Conservation (phyloP, 1,140 invertebrate genomes). For the Argopecten irradians region DNA sequence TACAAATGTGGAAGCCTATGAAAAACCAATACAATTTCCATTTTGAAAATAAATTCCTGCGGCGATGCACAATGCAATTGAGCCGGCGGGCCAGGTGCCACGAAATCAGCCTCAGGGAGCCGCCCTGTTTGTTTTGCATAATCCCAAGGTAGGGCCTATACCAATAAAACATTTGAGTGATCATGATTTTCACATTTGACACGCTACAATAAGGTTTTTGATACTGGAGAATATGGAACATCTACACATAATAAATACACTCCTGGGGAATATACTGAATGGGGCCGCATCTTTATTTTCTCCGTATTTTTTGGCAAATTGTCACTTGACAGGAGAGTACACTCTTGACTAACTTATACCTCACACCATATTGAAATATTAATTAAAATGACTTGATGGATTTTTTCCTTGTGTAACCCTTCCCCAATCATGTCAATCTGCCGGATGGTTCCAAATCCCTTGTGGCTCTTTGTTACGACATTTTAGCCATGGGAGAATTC, state of each 20-base stretch:
- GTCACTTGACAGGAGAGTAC: neutral
- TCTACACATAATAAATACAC: neutral
- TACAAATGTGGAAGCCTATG: neutral
- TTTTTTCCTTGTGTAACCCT: neutral
- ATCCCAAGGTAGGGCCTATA: neutral
- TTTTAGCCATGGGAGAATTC: neutral
- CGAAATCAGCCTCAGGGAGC: neutral
- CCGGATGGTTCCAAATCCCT: neutral
- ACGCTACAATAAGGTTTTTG: neutral
- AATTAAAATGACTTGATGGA: neutral
- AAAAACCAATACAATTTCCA: neutral
- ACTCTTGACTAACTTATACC: neutral
- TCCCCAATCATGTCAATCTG: neutral
- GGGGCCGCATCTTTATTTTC: neutral
- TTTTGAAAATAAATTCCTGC: neutral
- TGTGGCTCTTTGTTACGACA: neutral
- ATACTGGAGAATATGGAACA: neutral
- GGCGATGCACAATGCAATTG: neutral
- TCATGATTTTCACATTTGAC: constrained; percentile 11
- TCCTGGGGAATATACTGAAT: neutral
- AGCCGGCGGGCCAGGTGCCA: neutral
- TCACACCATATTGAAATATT: neutral
- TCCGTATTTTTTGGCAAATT: neutral
- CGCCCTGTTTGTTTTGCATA: neutral
- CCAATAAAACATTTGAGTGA: constrained; percentile 1